Base-by-base conservation (phyloP, 2,113 vertebrate genomes). In the Onychostruthus taczanowskii region DNA sequence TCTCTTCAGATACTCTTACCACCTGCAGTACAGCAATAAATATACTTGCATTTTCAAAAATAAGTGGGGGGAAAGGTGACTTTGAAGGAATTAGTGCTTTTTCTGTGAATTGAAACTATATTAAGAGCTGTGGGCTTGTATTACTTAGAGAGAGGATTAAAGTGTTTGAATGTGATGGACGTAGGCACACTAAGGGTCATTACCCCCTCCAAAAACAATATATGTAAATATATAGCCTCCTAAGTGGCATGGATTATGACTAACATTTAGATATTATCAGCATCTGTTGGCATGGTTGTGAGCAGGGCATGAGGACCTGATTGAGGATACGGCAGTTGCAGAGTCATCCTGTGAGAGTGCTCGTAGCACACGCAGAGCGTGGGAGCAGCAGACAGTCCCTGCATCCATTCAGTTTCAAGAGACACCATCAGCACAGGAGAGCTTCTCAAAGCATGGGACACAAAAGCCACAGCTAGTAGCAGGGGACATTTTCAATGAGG, bases 331-430 rank as follows among this genome's bases (percentile, higher is more conserved):
- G 5, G 2, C 35, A 61, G 9, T 8, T 46, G 43, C 64, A 67
- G 50, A 53, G 16, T 43, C 77, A 75, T 70, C 27, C 61, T 67
- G 26, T 3, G 9, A 39, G 27, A 82, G 44, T 11, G 37, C 55
- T 26, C 0, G 0, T 46, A 62, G 50, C 52, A 53, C 9, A 19
- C 1, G 33, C 30, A 27, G 67, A n/a, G 46, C 26, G 49, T 80
- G n/a, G 44, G 37, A 90, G 63, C 24, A 47, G 28, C 33, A 41
- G 43, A 39, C 10, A 81, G 21, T 27, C 27, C 37, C 64, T 59
- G 26, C 17, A 53, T 30, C 59, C 68, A 4, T 77, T 58, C 87
- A 21, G 10, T 30, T 41, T 46, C n/a, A 30, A 53, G 37, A 30
- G 20, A 33, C 50, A 23, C 41, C 41, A 62, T 22, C 46, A 44